Conservation (phyloP, 2,797 vertebrate species). For the Lacerta bilineata region DNA sequence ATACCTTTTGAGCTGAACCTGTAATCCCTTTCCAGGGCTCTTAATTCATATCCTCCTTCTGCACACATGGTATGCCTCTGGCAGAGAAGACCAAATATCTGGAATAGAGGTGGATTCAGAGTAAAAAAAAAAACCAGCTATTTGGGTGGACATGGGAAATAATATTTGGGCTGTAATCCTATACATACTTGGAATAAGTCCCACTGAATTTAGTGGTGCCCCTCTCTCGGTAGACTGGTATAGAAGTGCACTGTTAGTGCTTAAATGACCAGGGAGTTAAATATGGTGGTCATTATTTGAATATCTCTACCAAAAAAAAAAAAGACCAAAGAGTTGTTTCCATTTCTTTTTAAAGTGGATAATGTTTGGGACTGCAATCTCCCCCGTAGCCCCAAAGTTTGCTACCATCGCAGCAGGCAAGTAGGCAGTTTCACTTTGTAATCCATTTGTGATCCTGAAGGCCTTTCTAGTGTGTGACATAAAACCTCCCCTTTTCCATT, state of each 20-base stretch:
- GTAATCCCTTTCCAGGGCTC: background rate
- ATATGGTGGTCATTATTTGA: slow-evolving; percentile 14
- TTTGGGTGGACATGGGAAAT: background rate
- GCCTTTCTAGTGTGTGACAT: background rate
- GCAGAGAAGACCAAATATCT: background rate
- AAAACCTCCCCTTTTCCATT: slow-evolving; percentile 41
- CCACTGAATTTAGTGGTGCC: background rate
- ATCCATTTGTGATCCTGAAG: slow-evolving; percentile 55
- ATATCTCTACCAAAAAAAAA: slow-evolving; percentile 41
- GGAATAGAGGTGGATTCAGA: background rate
- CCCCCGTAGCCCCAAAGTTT: slow-evolving; percentile 79
- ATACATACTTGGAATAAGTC: background rate
- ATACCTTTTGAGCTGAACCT: background rate
- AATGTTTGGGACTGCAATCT: slow-evolving; percentile 78
- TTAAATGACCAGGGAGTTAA: background rate
- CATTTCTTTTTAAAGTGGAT: slow-evolving; percentile 81
- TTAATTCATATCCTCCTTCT: background rate
- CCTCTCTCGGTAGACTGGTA: background rate
- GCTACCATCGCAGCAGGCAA: slow-evolving; percentile 79
- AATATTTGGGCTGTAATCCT: slow-evolving; percentile 14
- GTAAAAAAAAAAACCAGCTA: background rate
- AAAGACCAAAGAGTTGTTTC: slow-evolving; percentile 80
- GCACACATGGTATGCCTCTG: background rate
- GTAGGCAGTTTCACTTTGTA: slow-evolving; percentile 79
- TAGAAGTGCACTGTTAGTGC: background rate